Evolutionary conservation across 2,797 vertebrate species (phyloP), one percentile per base, ranked within the genome.

Genomic region (Champsocephalus esox): DNA sequence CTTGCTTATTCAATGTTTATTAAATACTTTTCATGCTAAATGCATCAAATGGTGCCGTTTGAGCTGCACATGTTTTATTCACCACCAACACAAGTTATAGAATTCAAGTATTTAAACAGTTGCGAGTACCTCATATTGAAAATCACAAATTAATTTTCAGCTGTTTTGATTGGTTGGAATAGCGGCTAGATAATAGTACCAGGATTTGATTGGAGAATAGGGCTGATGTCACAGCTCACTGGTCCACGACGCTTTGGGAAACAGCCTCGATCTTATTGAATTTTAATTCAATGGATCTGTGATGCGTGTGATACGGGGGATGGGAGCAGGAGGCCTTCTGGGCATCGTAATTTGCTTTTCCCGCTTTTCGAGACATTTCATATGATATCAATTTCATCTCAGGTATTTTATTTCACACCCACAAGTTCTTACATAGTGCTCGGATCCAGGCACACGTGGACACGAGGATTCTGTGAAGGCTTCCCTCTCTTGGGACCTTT

Each of bases 221-320:
- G 70, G 83, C 77, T 86, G 87, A 93, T 93, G 77, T 92, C 92
- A 90, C 89, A 92, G 93, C 87, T 93, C 93, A 92, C 48, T 92
- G 92, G 88, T 89, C 86, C 90, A 85, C 75, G 85, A 85, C 91
- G 70, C 64, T 87, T 87, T 73, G 82, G 89, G 85, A 92, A 92
- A 90, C 87, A 89, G 88, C 85, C 75, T 46, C 65, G 86, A 88
- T 92, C 75, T 87, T 92, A 92, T 92, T 92, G 89, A 93, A 92
- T 92, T 92, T 91, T 91, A 92, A 94, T 92, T 92, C 90, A 88
- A 69, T 85, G 87, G 87, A 58, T 85, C 88, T 68, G 77, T 73
- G 90, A 80, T 84, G 88, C 86, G 64, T 89, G 54, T 80, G 86
- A 91, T 91, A 74, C 66, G n/a, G 68, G 65, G 62, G 69, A 72